Base-by-base conservation (phyloP, 2,113 vertebrate genomes). In the Irena cyanogastra region DNA sequence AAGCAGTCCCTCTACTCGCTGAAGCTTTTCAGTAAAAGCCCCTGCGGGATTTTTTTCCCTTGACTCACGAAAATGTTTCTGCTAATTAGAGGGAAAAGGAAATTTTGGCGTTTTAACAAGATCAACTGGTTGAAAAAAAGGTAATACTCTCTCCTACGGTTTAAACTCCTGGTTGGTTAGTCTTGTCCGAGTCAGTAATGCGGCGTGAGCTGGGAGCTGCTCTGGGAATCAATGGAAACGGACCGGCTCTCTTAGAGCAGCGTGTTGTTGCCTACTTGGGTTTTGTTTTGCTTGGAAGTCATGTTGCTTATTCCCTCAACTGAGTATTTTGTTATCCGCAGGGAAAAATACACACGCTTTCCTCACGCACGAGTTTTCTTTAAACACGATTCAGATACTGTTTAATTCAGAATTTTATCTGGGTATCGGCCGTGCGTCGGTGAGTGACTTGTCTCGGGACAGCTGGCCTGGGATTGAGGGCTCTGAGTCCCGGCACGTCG, bases 251-350 rank as follows among this genome's bases (percentile, higher is more conserved):
- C 7, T 61, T 24, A 37, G 39, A 20, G 65, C 13, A 47, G 24
- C 3, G 10, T 16, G 1, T 8, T 42, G 33, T 6, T 75, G 17
- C 42, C 15, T 20, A 13, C n/a, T 37, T 9, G 42, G 4, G 1
- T 76, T 78, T 41, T 76, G 41, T 45, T 91, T 85, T 69, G 37
- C 66, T 72, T 79, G 74, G 59, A 92, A 85, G 37, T 45, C n/a
- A 10, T 8, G 33, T 80, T 13, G 45, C 22, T 76, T 64, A 10
- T 26, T 52, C 33, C 10, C 12, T 44, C 41, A 53, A 30, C 23
- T 13, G 52, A 49, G 27, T 20, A 16, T 54, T 82, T 23, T 79
- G 11, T 37, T 60, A 65, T 47, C 63, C 50, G 21, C 45, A 21
- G 14, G 23, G 39, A 11, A 59, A 87, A 63, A n/a, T 3, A 28